Evolutionary conservation across 1,140 invertebrate species (phyloP).

Genomic region (Venustaconcha ellipsiformis): DNA sequence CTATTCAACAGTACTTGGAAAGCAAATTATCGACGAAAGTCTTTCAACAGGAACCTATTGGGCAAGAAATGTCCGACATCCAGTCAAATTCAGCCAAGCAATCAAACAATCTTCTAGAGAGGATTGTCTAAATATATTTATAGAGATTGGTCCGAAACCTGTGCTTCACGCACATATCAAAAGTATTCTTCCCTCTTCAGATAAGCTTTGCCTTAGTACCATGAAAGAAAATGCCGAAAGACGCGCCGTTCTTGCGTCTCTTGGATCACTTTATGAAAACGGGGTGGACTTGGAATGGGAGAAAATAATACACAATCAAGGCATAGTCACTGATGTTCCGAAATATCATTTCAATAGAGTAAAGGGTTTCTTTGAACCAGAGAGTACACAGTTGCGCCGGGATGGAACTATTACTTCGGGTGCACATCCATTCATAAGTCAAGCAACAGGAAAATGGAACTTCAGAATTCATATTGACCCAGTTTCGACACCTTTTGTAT

Average conservation of each 20-base stretch:
- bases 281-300: conserved; percentile 19
- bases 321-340: conserved; percentile 6
- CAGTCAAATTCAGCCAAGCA: conserved; percentile 14
- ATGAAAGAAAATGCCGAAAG: conserved; percentile 39
- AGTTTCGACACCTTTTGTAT: conserved; percentile 30
- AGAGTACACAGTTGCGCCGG: neutral
- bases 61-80: conserved; percentile 16
- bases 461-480: conserved; percentile 24
- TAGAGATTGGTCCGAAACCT: conserved; percentile 17
- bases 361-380: conserved; percentile 6
- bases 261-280: conserved; percentile 18
- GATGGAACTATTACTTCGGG: conserved; percentile 4
- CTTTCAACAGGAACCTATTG: conserved; percentile 12
- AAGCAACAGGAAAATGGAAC: neutral
- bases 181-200: conserved; percentile 24
- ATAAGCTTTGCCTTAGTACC: conserved; percentile 32
- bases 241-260: neutral
- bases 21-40: neutral
- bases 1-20: conserved; percentile 18
- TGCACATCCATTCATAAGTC: conserved; percentile 20
- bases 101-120: conserved; percentile 2
- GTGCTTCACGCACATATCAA: conserved; percentile 8
- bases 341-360: conserved; percentile 18
- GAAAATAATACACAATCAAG: conserved; percentile 4
- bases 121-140: conserved; percentile 7